Percentiles rank a stretch among this genome's conserved stretches.
phyloP scores from a whole-genome alignment of 2,113 vertebrate genomes.

The Asarcornis scutulata region DNA sequence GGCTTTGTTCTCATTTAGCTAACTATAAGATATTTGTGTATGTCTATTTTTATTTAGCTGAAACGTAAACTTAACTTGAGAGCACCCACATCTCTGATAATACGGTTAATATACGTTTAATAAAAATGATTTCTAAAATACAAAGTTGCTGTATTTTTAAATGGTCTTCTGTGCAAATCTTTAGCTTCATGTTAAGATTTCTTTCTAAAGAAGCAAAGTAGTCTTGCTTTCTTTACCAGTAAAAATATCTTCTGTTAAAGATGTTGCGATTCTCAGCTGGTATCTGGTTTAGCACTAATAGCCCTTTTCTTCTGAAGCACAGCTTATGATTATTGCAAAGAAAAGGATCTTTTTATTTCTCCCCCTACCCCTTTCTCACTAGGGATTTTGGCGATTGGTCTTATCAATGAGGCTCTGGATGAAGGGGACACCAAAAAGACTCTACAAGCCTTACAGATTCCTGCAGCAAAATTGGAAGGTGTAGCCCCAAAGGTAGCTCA shows the following conservation, averaged over 20 bases:
- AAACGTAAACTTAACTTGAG: neutral
- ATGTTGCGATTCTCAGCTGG: neutral
- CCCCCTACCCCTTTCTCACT: neutral
- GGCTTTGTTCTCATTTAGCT: neutral
- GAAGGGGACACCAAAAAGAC: slow-evolving; percentile 90
- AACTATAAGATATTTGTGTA: neutral
- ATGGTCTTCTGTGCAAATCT: neutral
- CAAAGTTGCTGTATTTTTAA: neutral
- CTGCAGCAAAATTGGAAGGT: slow-evolving; percentile 90
- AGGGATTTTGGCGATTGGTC: slow-evolving; percentile 95
- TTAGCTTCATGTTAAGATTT: neutral
- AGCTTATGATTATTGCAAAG: neutral
- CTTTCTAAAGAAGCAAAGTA: neutral
- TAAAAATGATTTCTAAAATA: neutral
- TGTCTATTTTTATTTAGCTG: neutral
- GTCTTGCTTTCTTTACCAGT: neutral
- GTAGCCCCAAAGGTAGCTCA: slow-evolving; percentile 87
- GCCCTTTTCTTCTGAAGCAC: neutral
- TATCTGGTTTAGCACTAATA: neutral
- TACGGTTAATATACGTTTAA: neutral
- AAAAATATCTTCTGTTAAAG: neutral
- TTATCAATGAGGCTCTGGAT: slow-evolving; percentile 95
- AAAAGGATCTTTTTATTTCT: neutral
- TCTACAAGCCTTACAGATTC: slow-evolving; percentile 86
- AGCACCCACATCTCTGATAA: neutral